Base-by-base conservation (phyloP, 2,888 invertebrate genomes). In the Ceramica pisi region DNA sequence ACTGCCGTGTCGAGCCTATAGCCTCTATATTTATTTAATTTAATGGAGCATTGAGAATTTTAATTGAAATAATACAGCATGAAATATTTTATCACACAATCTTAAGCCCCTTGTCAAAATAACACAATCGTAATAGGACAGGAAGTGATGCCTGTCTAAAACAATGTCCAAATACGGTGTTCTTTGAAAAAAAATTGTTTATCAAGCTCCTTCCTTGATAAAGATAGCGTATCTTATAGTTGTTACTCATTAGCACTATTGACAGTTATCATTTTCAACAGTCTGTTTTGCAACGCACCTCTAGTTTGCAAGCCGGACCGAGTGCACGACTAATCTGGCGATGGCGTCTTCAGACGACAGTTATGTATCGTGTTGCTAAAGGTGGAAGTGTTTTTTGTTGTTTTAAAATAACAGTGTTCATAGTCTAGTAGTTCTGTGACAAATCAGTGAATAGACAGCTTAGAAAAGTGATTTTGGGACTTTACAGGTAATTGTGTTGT, bases 291-390 rank as follows among this genome's bases (percentile, higher is more conserved):
- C 77, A 72, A 80, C 81, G 67, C 78, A 62, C 84, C 80, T 77
- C 67, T 73, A 69, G 67, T 70, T 63, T 66, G 63, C 79, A 72
- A 81, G 78, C 71, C 75, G 80, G 78, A 56, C 67, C 50, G 71
- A 66, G 70, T 76, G 78, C 78, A 66, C 81, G 65, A 68, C 77
- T 84, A 82, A 86, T 84, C 82, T 71, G 74, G 60, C 72, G 67
- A 85, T 78, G 80, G 70, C 83, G 76, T 87, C 88, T 88, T 82
- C 77, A 67, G 69, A 67, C 75, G 88, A 87, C 90, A 88, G 91
- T 91, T 89, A 89, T 84, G 86, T 84, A 74, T 86, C 87, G 84
- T 84, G 85, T 87, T 88, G 84, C 81, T 78, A 84, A 85, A 87
- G 80, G 72, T 70, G 74, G 75, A 68, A 61, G 75, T 84, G 84